These are phyloP conservation scores for Podarcis siculus DNA, from an alignment of 2,797 vertebrate species.

Conservation along the genomic window DNA sequence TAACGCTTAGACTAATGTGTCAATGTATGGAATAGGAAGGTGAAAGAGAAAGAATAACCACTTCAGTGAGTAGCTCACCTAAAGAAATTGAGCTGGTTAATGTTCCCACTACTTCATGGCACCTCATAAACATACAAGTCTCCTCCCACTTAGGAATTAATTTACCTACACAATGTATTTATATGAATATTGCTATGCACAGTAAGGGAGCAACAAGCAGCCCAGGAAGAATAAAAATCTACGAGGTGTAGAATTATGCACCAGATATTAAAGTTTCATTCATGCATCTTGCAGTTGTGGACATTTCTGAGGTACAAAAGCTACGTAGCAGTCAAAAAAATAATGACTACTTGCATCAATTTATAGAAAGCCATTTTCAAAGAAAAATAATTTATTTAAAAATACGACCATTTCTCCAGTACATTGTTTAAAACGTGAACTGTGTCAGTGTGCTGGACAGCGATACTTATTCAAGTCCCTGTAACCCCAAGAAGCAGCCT, in stretches of 20 bases:
- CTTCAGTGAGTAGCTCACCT: background rate
- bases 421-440: constrained; percentile 62
- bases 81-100: background rate
- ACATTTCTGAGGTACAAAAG: too few species aligned
- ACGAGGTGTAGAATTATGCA: background rate
- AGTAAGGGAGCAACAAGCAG: too few species aligned
- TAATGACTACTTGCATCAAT: constrained; percentile 13
- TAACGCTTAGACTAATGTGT: background rate
- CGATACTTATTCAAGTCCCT: constrained; percentile 40
- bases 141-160: background rate
- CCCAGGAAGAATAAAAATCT: too few species aligned
- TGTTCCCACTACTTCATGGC: background rate
- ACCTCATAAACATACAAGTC: background rate
- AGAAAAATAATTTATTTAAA: constrained; percentile 79
- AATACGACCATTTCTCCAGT: constrained; percentile 66
- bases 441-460: constrained; percentile 36
- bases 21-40: background rate
- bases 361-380: constrained; percentile 57
- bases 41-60: background rate
- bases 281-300: background rate
- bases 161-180: background rate
- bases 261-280: background rate
- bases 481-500: constrained; percentile 47
- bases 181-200: background rate
- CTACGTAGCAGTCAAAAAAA: background rate